Percentiles rank a stretch among this genome's conserved stretches.
phyloP scores from a whole-genome alignment of 2,113 vertebrate genomes.

The Numida meleagris region DNA sequence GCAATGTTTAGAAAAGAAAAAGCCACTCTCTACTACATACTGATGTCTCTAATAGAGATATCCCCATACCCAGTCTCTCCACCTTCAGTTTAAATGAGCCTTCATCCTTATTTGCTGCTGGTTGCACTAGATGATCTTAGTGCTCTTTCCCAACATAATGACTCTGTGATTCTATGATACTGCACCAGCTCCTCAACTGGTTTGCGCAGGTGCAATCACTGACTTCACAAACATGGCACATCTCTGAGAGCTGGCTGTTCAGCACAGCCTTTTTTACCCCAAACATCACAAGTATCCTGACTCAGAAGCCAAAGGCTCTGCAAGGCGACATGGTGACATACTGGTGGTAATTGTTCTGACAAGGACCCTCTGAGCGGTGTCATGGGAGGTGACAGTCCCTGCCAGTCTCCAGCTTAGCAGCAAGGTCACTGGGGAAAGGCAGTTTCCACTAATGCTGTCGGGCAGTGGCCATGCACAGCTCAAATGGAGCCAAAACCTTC shows the following conservation, averaged over 20 bases:
- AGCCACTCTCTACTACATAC: neutral
- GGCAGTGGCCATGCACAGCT: neutral
- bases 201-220: neutral
- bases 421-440: conserved; percentile 67
- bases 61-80: neutral
- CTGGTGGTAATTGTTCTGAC: conserved; percentile 65
- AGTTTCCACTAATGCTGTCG: conserved; percentile 58
- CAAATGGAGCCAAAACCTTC: neutral
- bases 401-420: conserved; percentile 64
- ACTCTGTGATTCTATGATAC: no score
- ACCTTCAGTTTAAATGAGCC: neutral
- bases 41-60: neutral
- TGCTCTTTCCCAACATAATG: no score
- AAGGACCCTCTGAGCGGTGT: conserved; percentile 71
- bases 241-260: neutral
- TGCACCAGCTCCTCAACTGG: neutral
- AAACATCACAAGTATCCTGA: neutral
- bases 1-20: neutral
- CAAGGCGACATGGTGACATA: conserved; percentile 5
- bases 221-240: neutral
- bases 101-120: neutral
- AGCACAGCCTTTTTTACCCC: neutral
- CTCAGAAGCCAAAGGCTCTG: neutral
- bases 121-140: no score
- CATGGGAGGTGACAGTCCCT: conserved; percentile 66